phyloP scores from a whole-genome alignment of 2,888 invertebrate species.

The Mesorhabditis belari region DNA sequence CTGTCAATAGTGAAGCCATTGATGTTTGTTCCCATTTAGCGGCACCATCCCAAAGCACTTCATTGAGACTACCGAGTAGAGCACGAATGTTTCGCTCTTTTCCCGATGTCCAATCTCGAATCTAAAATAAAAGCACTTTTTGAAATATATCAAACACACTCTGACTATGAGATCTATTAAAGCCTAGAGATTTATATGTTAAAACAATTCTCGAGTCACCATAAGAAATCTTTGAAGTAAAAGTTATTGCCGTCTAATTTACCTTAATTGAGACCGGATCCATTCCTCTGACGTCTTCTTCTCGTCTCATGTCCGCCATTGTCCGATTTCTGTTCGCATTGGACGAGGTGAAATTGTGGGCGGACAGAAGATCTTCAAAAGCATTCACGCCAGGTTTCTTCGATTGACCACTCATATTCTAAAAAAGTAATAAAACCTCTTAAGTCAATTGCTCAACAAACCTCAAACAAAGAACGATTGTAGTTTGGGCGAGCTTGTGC shows the following conservation, averaged over 20 bases:
- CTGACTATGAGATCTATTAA: too few relatives aligned
- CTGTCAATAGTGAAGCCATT: conserved; percentile 85
- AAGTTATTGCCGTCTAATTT: too few relatives aligned
- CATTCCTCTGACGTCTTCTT: conserved; percentile 52
- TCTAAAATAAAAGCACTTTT: conserved; percentile 57
- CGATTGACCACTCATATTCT: conserved; percentile 34
- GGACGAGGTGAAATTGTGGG: conserved; percentile 8
- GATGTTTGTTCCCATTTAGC: conserved; percentile 83
- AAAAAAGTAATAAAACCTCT: too few relatives aligned
- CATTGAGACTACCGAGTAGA: conserved; percentile 83
- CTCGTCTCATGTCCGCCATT: conserved; percentile 56
- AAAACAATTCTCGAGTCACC: too few relatives aligned
- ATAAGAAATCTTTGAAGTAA: too few relatives aligned
- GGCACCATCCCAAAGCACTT: conserved; percentile 64
- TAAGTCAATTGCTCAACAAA: too few relatives aligned
- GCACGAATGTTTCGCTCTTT: conserved; percentile 94
- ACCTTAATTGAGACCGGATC: conserved; percentile 57
- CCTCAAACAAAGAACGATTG: conserved; percentile 25
- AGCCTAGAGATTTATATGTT: too few relatives aligned
- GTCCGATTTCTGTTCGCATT: conserved; percentile 47
- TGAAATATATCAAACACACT: conserved; percentile 59
- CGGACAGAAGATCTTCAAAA: conserved; percentile 57
- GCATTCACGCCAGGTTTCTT: conserved; percentile 43
- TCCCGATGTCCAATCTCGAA: conserved; percentile 74
- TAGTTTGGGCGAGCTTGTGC: conserved; percentile 16